These are phyloP conservation scores for Apodemus sylvaticus DNA, from an alignment of 2,113 vertebrate species.

Conservation along the genomic window DNA sequence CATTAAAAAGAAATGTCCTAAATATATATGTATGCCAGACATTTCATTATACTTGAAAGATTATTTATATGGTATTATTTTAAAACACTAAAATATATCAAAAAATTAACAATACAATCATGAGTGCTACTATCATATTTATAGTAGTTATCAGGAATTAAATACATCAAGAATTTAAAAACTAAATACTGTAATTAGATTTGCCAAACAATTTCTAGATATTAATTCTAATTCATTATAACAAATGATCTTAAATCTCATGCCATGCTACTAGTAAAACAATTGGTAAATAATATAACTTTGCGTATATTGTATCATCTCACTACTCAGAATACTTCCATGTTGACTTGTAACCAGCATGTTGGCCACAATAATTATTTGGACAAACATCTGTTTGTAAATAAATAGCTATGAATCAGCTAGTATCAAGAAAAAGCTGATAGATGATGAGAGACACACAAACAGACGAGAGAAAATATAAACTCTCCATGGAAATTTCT, in stretches of 20 bases:
- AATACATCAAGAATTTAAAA: neutral
- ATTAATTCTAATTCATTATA: neutral
- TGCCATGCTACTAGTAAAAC: no score
- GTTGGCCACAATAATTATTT: neutral
- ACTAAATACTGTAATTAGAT: neutral
- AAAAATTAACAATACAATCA: neutral
- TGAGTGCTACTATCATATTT: neutral
- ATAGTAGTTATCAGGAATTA: neutral
- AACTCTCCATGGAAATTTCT: neutral
- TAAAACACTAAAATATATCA: neutral
- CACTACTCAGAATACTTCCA: neutral
- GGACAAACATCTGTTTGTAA: neutral
- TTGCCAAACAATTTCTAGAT: neutral
- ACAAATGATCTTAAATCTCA: neutral
- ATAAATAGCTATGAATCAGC: neutral
- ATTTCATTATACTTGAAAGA: neutral
- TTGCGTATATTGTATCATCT: neutral
- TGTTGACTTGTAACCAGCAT: neutral
- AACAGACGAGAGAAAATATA: neutral
- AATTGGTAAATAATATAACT: neutral
- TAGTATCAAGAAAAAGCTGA: neutral
- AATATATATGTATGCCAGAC: neutral
- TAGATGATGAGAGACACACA: neutral
- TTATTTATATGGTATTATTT: neutral
- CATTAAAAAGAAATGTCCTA: neutral